Conservation (phyloP, 2,797 vertebrate genomes). For the Bovichtus variegatus region DNA sequence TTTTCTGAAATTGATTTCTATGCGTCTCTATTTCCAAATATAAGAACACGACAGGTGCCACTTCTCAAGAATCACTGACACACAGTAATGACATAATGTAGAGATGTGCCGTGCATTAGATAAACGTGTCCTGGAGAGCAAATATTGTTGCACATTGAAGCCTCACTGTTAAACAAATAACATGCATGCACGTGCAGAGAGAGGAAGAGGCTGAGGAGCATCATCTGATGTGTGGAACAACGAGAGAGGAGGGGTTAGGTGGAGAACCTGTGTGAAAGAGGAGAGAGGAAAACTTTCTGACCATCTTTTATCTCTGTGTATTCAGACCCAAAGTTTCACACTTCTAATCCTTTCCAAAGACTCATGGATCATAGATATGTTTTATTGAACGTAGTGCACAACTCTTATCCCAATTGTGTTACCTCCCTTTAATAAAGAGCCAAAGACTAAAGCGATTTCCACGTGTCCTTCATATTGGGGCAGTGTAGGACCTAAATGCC, state of each 20-base stretch:
- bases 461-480: too few relatives aligned
- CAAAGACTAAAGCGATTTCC: too few relatives aligned
- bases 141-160: background rate
- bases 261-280: background rate
- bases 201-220: background rate
- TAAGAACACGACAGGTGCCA: too few relatives aligned
- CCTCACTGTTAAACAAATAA: constrained; percentile 16
- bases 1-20: too few relatives aligned
- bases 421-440: too few relatives aligned
- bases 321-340: background rate
- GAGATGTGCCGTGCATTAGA: background rate
- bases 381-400: background rate
- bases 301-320: background rate
- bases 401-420: background rate
- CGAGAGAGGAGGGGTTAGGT: background rate
- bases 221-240: background rate
- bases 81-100: background rate
- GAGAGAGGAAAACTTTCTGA: background rate
- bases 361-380: background rate
- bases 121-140: background rate
- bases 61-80: background rate
- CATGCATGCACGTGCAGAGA: constrained; percentile 18
- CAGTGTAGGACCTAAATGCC: too few relatives aligned
- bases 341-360: background rate
- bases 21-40: too few relatives aligned